These are phyloP conservation scores for Belonocnema kinseyi DNA, from an alignment of 1,140 invertebrate genomes.

Conservation along the genomic window DNA sequence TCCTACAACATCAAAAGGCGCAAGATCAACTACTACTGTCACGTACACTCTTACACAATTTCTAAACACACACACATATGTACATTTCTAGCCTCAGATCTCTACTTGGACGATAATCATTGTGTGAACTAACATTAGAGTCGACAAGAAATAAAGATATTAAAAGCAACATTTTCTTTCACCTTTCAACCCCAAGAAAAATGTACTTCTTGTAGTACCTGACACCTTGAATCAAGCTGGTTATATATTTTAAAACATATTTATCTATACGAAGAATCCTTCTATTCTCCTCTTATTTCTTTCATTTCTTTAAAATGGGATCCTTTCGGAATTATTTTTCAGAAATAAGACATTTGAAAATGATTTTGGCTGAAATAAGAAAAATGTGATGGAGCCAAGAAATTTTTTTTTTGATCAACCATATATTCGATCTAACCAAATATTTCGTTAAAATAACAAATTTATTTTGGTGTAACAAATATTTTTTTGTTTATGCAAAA, in stretches of 20 bases:
- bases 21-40: slow-evolving; percentile 49
- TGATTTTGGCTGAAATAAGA: no score
- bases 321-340: no score
- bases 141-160: neutral
- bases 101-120: neutral
- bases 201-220: neutral
- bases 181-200: neutral
- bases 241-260: slow-evolving; percentile 4
- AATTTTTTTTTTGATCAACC: no score
- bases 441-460: no score
- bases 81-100: neutral
- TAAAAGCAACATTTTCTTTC: neutral
- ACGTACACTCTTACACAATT: slow-evolving; percentile 37
- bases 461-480: no score
- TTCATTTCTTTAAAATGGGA: neutral
- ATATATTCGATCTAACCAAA: no score
- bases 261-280: neutral
- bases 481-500: no score
- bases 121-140: slow-evolving; percentile 8
- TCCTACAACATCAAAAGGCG: slow-evolving; percentile 66
- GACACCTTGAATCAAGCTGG: neutral
- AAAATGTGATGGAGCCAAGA: no score
- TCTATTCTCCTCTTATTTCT: neutral
- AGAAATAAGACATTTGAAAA: no score
- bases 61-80: slow-evolving; percentile 1